Evolutionary conservation across 2,888 invertebrate species (phyloP).

Genomic region (Minunthozetes semirufus): DNA sequence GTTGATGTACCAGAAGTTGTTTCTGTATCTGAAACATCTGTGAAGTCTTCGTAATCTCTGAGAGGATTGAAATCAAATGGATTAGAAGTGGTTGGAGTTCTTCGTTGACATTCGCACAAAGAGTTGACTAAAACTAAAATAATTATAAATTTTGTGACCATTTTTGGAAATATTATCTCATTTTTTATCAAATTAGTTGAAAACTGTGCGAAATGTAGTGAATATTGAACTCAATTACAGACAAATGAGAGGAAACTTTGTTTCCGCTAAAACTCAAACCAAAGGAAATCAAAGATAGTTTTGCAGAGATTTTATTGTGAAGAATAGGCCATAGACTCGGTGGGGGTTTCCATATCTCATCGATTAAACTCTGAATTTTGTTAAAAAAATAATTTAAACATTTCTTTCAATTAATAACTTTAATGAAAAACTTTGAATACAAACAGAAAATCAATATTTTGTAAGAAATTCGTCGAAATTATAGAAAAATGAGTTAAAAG

Average conservation of each 20-base stretch:
- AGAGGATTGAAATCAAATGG: neutral
- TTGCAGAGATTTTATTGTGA: neutral
- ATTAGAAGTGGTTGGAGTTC: neutral
- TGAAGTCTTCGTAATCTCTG: neutral
- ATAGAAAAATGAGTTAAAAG: too few species aligned
- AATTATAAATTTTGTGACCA: neutral
- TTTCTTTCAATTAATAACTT: too few species aligned
- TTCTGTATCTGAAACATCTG: neutral
- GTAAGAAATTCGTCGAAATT: neutral
- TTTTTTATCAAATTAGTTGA: too few species aligned
- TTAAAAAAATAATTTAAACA: too few species aligned
- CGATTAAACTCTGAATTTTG: too few species aligned
- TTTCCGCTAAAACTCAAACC: neutral
- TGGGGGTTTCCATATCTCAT: too few species aligned
- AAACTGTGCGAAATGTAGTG: too few species aligned
- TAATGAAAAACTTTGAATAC: neutral
- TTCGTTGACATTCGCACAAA: neutral
- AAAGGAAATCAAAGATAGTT: conserved; percentile 11
- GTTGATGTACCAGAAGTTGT: too few species aligned
- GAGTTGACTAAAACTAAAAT: neutral
- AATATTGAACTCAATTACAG: neutral
- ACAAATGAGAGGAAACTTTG: neutral
- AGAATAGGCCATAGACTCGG: neutral
- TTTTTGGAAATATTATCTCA: too few species aligned
- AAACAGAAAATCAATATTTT: neutral